Base-by-base conservation (phyloP, 2,797 vertebrate species). In the Alca torda region DNA sequence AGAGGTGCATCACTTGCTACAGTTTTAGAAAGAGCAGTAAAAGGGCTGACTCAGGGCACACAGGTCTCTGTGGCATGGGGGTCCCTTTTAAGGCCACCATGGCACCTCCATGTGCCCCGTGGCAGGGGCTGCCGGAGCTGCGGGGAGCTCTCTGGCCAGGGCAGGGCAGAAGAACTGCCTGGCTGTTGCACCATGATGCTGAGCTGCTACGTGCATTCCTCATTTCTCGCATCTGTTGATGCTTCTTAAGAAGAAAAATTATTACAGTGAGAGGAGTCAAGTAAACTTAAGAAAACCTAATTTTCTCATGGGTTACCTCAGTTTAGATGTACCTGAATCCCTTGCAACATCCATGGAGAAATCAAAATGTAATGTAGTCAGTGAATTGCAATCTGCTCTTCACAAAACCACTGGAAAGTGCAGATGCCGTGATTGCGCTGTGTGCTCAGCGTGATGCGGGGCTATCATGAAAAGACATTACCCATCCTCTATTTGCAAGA, bases 11-110 rank as follows among this genome's bases (percentile, higher is more conserved):
- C 37, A 33, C 28, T 83, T 83, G 33, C 25, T 75, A 45, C 5
- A 61, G 33, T 51, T 87, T 53, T 69, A 41, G 48, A 41, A 74
- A 88, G 25, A 54, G 25, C 10, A 1, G 3, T 23, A 20, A 56
- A 76, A 53, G 30, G 13, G 25, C 5, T 2, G 3, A 9, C 11
- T 23, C 1, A 2, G 30, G 41, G 21, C 24, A 35, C 1, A 1
- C 21, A 39, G 11, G 18, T 70, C 10, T 15, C 9, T 45, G 33
- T 28, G 68, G 33, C 46, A 56, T 28, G 16, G 20, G 19, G 6
- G 7, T 64, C 28, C 50, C 45, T 72, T 72, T 57, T 61, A 37
- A 39, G 28, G 56, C 9, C 30, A 33, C 30, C 10, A 9, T 1
- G 3, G n/a, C 51, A 45, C 11, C 11, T 54, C 33, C 30, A 6